A percentile compares a stretch with the other conserved stretches of the same genome.
phyloP scores from a whole-genome alignment of 2,113 vertebrate genomes.

The Ovis aries region ARS-UI_Ramb_v3.0 NC_056054.1:2420501-2421000 shows the following conservation, averaged over 20 bases:
- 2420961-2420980: fast-evolving
- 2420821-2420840: fast-evolving
- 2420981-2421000: not conserved
- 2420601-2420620: not conserved
- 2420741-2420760: fast-evolving
- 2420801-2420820: not conserved
- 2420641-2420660: too few species aligned
- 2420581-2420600: not conserved
- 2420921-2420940: fast-evolving
- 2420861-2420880: fast-evolving
- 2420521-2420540: fast-evolving
- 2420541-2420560: fast-evolving
- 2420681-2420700: not conserved
- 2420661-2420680: not conserved
- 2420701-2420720: not conserved
- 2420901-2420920: fast-evolving
- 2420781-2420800: not conserved
- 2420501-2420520: not conserved
- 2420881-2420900: not conserved
- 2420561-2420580: not conserved
- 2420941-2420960: fast-evolving
- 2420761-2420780: fast-evolving
- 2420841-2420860: not conserved
- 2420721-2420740: not conserved
- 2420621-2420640: fast-evolving